A percentile compares a stretch with the other conserved stretches of the same genome.
phyloP scores from a whole-genome alignment of 2,113 vertebrate species.

The Todiramphus chloris region DNA sequence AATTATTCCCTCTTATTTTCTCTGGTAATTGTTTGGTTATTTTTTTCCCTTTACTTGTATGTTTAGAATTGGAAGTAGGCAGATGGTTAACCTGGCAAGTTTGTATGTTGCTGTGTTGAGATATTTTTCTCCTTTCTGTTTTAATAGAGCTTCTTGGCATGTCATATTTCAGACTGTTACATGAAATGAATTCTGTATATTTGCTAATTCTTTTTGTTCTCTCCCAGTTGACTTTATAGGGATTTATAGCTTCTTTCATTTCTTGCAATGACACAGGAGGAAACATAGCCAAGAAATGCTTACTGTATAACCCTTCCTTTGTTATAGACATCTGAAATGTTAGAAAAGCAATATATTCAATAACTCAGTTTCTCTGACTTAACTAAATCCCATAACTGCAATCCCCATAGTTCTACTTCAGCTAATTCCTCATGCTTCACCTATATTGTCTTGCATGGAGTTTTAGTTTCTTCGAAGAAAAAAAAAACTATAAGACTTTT shows the following conservation, averaged over 20 bases:
- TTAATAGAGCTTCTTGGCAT: background rate
- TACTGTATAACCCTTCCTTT: background rate
- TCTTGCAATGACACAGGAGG: background rate
- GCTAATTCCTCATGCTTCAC: background rate
- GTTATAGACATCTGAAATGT: background rate
- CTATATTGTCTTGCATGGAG: background rate
- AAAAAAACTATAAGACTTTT: background rate
- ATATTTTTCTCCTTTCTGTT: background rate
- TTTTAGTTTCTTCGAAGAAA: background rate
- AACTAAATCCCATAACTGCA: background rate
- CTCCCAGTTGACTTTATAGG: background rate
- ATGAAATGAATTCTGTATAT: background rate
- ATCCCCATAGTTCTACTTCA: background rate
- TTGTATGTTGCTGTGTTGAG: background rate
- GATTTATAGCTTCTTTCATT: background rate
- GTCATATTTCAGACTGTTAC: background rate
- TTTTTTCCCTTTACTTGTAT: background rate
- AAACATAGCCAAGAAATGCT: background rate
- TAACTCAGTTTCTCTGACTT: background rate
- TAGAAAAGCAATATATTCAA: background rate
- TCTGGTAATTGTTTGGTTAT: background rate
- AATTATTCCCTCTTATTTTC: background rate
- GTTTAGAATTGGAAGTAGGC: background rate
- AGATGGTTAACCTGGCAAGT: background rate
- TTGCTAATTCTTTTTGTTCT: conserved; percentile 1